Percentiles rank a stretch among this genome's conserved stretches.
Evolutionary conservation across 2,888 invertebrate species (phyloP).

Genomic region (Eutolmus rufibarbis): DNA sequence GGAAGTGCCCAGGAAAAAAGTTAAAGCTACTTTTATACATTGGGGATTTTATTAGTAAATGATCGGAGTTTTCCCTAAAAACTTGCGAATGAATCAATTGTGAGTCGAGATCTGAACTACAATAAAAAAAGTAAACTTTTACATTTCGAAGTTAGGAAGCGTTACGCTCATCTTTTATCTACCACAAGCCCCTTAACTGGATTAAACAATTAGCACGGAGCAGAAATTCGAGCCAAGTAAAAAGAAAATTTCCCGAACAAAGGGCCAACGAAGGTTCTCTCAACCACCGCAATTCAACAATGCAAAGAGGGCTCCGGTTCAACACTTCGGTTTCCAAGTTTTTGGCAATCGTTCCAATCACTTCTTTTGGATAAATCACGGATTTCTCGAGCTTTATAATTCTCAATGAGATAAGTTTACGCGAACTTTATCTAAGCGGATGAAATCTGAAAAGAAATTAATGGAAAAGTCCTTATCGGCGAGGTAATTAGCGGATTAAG

Average conservation of each 20-base stretch:
- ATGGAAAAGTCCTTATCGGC: background rate
- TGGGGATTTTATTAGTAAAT: background rate
- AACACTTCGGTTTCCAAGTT: background rate
- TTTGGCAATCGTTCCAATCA: background rate
- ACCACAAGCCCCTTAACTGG: background rate
- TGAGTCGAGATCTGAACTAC: background rate
- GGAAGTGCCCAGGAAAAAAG: background rate
- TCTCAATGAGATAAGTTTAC: background rate
- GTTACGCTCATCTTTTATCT: background rate
- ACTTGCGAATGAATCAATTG: background rate
- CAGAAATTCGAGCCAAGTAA: background rate
- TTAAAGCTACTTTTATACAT: background rate
- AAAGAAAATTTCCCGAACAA: background rate
- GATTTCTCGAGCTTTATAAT: background rate
- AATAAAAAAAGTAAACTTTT: constrained; percentile 1
- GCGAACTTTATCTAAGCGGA: background rate
- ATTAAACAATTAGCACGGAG: constrained; percentile 4
- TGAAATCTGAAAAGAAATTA: background rate
- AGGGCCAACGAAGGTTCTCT: background rate
- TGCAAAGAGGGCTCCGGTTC: background rate
- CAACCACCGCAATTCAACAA: background rate
- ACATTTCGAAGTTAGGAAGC: background rate
- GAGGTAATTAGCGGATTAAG: background rate
- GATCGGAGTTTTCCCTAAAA: background rate
- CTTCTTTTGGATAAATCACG: background rate